Base-by-base conservation (phyloP, 2,797 vertebrate genomes). In the Hemitrygon akajei region DNA sequence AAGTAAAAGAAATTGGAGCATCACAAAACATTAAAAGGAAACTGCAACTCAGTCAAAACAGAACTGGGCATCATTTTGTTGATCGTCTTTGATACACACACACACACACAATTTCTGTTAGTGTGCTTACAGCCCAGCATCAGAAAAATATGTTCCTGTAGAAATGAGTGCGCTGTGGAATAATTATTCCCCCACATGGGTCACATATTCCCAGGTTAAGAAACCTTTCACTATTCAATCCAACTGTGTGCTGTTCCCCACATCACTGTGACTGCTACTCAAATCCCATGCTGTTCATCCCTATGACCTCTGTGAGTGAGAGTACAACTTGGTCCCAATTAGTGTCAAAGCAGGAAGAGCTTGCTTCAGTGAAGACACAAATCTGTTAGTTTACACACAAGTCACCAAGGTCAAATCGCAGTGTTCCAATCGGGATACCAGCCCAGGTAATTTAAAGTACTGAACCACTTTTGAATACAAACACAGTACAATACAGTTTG, bases 321-420 rank as follows among this genome's bases (percentile, higher is more conserved):
- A 69, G 16, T 66, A 20, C 5, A 20, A 9, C 86, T 69, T 20
- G 11, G 7, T 89, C n/a, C n/a, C 86, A 89, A 69, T 89, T 89
- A 89, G 60, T 89, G 86, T n/a, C 34, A 69, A 89, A 69, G 63
- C 63, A 69, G 86, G 18, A 20, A 69, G 60, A 11, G 16, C 69
- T 66, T 69, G 60, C n/a, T 69, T 34, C 86, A 89, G 63, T 22
- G n/a, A 34, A 34, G 60, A 25, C 63, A 89, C 22, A 69, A 89
- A 89, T 69, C 86, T 20, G 86, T 22, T 69, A 20, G 63, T 37
- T 63, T 69, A 37, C 63, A 37, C n/a, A 37, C n/a, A 89, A 63
- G 86, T 89, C 86, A 89, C 20, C 4, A 22, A 89, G 86, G 86
- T 37, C 69, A 89, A 89, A 34, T 69, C 60, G 69, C 63, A 89